phyloP scores from a whole-genome alignment of 2,888 invertebrate genomes.

The Monopis laevigella region DNA sequence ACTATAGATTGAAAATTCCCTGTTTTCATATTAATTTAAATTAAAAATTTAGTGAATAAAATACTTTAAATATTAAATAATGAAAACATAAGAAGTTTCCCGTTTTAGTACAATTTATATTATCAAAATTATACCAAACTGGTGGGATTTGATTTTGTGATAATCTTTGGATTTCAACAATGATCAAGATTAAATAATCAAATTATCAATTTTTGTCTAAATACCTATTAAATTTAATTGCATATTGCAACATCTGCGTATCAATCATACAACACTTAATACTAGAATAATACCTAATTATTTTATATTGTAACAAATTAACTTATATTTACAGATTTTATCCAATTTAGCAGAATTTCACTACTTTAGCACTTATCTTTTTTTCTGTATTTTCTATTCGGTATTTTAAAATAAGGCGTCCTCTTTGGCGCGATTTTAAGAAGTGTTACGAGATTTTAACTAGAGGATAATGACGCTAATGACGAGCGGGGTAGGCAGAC shows the following conservation, averaged over 20 bases:
- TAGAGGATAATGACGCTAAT: too few relatives aligned
- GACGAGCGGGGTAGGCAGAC: too few relatives aligned
- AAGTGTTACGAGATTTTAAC: too few relatives aligned
- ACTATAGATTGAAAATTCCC: too few relatives aligned
- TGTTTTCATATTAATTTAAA: too few relatives aligned
- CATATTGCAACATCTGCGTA: constrained; percentile 63
- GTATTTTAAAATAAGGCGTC: background rate
- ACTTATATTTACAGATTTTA: constrained; percentile 64
- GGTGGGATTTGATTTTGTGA: constrained; percentile 47
- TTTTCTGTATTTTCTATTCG: constrained; percentile 25
- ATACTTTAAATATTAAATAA: too few relatives aligned
- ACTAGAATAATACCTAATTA: constrained; percentile 64
- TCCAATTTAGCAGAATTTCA: constrained; percentile 61
- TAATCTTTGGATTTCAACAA: constrained; percentile 55
- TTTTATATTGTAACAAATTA: constrained; percentile 66
- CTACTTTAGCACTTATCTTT: constrained; percentile 44
- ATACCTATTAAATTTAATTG: constrained; percentile 53
- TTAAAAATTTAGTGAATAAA: too few relatives aligned
- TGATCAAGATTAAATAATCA: constrained; percentile 29
- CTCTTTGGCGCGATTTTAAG: constrained; percentile 6
- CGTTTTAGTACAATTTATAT: too few relatives aligned
- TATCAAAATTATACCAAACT: constrained; percentile 16
- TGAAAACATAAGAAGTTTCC: too few relatives aligned
- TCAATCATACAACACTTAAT: constrained; percentile 67
- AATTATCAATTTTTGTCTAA: background rate